Evolutionary conservation across 2,113 vertebrate species (phyloP).

Genomic region (Oreamnos americanus): DNA sequence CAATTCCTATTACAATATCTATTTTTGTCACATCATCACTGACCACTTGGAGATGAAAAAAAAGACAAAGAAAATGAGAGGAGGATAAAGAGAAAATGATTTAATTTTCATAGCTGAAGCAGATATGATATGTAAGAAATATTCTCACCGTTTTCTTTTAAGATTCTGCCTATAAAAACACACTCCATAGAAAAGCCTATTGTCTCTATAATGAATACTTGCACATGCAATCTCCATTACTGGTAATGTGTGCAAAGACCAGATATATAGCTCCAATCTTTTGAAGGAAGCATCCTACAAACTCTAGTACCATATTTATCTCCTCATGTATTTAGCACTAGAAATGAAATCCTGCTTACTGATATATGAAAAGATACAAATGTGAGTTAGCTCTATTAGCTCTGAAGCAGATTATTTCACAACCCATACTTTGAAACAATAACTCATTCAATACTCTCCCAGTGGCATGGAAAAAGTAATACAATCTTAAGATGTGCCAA

Average conservation of each 20-base stretch:
- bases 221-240: background rate
- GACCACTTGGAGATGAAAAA: background rate
- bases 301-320: conserved; percentile 7
- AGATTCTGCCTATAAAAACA: conserved; percentile 34
- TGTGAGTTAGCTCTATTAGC: conserved; percentile 23
- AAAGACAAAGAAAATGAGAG: background rate
- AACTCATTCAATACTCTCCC: background rate
- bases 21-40: background rate
- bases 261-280: background rate
- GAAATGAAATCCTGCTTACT: conserved; percentile 27
- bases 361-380: conserved; percentile 46
- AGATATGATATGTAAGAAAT: conserved; percentile 25
- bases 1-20: background rate
- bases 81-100: background rate
- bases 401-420: background rate
- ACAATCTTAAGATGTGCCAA: background rate
- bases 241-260: background rate
- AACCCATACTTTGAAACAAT: background rate
- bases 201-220: conserved; percentile 41
- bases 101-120: background rate
- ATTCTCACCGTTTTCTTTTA: conserved; percentile 15
- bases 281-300: background rate
- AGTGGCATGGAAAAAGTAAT: conserved; percentile 24
- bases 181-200: background rate
- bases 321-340: conserved; percentile 30